phyloP scores from a whole-genome alignment of 2,113 vertebrate genomes.

The Podarcis cretensis region DNA sequence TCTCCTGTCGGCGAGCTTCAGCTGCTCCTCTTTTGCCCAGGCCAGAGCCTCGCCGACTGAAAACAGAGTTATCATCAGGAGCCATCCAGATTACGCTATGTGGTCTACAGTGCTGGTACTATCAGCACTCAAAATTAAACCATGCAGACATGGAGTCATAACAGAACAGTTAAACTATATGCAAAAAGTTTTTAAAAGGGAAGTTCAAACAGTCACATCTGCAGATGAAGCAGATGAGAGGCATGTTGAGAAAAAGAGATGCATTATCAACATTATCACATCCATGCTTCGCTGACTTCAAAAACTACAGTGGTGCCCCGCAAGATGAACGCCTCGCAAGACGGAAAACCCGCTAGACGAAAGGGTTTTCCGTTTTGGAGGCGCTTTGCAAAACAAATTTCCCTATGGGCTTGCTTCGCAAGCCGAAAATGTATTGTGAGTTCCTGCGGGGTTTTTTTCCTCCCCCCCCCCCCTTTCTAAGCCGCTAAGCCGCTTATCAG shows the following conservation, averaged over 20 bases:
- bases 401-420: too few species aligned
- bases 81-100: neutral
- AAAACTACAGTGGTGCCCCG: too few species aligned
- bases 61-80: slow-evolving; percentile 36
- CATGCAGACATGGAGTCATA: neutral
- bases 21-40: slow-evolving; percentile 99
- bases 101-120: neutral
- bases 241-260: neutral
- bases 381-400: too few species aligned
- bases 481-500: too few species aligned
- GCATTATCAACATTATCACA: neutral
- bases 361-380: too few species aligned
- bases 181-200: neutral
- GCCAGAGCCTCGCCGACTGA: slow-evolving; percentile 99
- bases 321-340: too few species aligned
- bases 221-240: neutral
- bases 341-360: too few species aligned
- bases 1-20: slow-evolving; percentile 99
- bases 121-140: neutral
- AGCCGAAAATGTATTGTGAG: too few species aligned
- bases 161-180: neutral
- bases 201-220: neutral
- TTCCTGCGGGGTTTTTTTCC: too few species aligned
- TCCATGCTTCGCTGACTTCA: neutral
- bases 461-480: too few species aligned